Conservation (phyloP, 2,797 vertebrate species). For the Geotrypetes seraphini region DNA sequence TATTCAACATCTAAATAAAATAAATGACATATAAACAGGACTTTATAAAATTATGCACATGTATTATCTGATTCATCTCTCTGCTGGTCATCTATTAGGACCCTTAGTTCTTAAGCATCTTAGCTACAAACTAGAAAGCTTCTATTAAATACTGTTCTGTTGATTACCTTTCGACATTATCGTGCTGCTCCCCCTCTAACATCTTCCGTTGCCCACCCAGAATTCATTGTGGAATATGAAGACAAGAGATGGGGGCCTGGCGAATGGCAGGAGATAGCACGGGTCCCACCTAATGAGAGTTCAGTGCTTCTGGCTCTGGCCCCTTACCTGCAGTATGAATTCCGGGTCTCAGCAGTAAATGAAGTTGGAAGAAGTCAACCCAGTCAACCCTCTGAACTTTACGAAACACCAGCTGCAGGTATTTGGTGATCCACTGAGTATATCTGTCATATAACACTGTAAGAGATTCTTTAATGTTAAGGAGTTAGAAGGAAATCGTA, state of each 20-base stretch:
- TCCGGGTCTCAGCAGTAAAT: conserved; percentile 71
- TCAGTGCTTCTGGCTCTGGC: conserved; percentile 55
- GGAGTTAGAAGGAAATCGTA: background rate
- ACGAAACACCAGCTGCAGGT: conserved; percentile 78
- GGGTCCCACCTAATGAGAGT: conserved; percentile 56
- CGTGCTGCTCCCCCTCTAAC: background rate
- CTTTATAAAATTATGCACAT: too few relatives aligned
- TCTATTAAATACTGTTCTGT: background rate
- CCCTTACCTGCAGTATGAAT: conserved; percentile 74
- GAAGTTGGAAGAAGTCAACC: conserved; percentile 67
- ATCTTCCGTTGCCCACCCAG: conserved; percentile 33
- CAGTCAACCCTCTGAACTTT: conserved; percentile 65
- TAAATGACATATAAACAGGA: too few relatives aligned
- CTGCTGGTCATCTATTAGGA: background rate
- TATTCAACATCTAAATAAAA: too few relatives aligned
- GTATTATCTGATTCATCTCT: too few relatives aligned
- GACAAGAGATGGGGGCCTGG: conserved; percentile 72
- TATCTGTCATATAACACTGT: rapidly evolving
- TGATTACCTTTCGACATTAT: background rate
- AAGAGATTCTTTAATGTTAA: background rate
- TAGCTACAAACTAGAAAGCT: too few relatives aligned
- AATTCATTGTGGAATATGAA: conserved; percentile 82
- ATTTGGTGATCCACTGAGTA: background rate
- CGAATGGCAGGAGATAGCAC: conserved; percentile 71
- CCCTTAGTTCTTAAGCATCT: background rate